Percentiles rank a stretch among this genome's conserved stretches.
Conservation (phyloP, 2,797 vertebrate genomes). For the Tenualosa ilisha region DNA sequence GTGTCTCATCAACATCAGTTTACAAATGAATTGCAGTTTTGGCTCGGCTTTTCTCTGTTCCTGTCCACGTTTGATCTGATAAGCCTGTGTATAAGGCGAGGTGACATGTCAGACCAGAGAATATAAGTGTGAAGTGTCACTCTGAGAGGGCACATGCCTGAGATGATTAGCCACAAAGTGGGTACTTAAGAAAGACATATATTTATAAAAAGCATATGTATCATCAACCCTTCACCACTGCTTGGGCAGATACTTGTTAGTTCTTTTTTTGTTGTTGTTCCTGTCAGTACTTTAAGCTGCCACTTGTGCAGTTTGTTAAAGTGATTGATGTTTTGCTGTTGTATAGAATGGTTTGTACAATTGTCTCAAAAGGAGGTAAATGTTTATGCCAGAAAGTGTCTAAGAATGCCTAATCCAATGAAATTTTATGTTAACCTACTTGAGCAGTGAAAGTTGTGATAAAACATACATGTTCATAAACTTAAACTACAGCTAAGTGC, state of each 20-base stretch:
- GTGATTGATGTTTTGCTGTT: not conserved
- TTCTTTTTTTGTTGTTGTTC: conserved; percentile 4
- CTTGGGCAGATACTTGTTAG: not conserved
- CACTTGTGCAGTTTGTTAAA: not conserved
- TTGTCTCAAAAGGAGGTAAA: not conserved
- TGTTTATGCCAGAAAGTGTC: not conserved
- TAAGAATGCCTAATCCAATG: not conserved
- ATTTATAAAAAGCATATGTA: not conserved
- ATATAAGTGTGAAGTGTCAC: conserved; percentile 10
- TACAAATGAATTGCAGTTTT: not conserved
- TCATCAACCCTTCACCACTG: not conserved
- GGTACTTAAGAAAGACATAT: not conserved
- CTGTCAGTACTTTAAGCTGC: conserved; percentile 6
- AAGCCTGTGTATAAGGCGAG: not conserved
- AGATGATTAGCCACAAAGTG: not conserved
- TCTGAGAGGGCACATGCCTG: not conserved
- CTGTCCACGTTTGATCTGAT: conserved; percentile 9
- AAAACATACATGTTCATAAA: not conserved
- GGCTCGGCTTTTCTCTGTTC: not conserved
- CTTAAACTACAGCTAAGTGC: conserved; percentile 3
- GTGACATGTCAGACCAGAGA: not conserved
- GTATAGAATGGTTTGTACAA: not conserved
- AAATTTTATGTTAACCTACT: too few relatives aligned
- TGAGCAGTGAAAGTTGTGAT: not conserved
- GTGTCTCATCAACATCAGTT: not conserved